Base-by-base conservation (phyloP, 2,797 vertebrate genomes). In the Poecile montanus region DNA sequence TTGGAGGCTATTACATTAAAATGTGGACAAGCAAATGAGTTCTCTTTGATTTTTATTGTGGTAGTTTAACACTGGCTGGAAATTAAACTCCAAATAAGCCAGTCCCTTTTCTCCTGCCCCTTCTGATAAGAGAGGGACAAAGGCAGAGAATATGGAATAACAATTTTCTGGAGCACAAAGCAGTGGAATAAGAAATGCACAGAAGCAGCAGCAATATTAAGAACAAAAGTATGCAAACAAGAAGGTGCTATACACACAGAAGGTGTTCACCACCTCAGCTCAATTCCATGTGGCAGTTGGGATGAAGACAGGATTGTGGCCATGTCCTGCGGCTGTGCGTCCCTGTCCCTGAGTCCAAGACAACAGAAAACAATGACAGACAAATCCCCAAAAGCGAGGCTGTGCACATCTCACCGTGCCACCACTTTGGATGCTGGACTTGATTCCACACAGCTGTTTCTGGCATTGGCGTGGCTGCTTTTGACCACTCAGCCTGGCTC, bases 381-480 rank as follows among this genome's bases (percentile, higher is more conserved):
- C 23, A 68, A 45, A 53, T 45, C 29, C 29, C 54, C 54, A 27
- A 60, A 85, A 19, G 23, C 0, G 5, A 53, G n/a, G 8, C 14
- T 57, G 6, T 21, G 17, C 30, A 4, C 21, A 12, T 57, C 11
- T 30, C 44, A 18, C 32, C 21, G 0, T 32, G 70, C 30, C 2
- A 3, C 17, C 2, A 3, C 32, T 36, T 42, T 0, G 0, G 26
- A 15, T 84, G 51, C 51, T 14, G 11, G 25, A 12, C 9, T 17
- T 2, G 9, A 14, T 50, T 58, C 30, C 36, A 9, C 25, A 11
- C 17, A 21, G 70, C 27, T 66, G 16, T 36, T 54, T 47, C 75
- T 2, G 3, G 21, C 61, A 12, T 12, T 0, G 7, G 13, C 0
- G 0, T 26, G 2, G 26, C 44, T 57, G 61, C 7, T 50, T 56